These are phyloP conservation scores for Octomys mimax DNA, from an alignment of 2,797 vertebrate genomes.

Conservation along the genomic window DNA sequence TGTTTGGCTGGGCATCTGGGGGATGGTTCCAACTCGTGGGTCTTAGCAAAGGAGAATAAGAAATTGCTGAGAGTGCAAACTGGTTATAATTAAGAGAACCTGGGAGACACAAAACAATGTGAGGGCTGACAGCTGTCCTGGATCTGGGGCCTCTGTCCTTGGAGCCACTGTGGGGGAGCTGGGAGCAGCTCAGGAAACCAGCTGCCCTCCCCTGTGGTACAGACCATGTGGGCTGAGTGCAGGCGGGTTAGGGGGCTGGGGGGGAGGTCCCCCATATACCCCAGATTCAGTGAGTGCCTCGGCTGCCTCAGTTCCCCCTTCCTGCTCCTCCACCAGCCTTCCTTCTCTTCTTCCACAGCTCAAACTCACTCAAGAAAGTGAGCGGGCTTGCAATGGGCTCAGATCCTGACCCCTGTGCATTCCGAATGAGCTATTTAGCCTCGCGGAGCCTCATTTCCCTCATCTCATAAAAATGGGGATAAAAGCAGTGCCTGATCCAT, in stretches of 20 bases:
- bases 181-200: slow-evolving; percentile 13
- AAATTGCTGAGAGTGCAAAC: slow-evolving; percentile 72
- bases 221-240: not conserved
- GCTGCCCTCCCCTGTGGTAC: not conserved
- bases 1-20: not conserved
- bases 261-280: not conserved
- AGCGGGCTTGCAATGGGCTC: not conserved
- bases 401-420: not conserved
- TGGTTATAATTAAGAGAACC: slow-evolving; percentile 78
- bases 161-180: not conserved
- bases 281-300: not conserved
- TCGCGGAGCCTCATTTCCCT: not conserved
- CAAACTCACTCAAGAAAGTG: not conserved
- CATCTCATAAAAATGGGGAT: not conserved
- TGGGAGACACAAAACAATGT: slow-evolving; percentile 63
- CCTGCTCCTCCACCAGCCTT: not conserved
- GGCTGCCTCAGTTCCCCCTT: not conserved
- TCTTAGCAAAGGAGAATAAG: slow-evolving; percentile 51
- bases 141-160: slow-evolving; percentile 43
- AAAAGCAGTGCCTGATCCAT: not conserved
- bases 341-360: not conserved
- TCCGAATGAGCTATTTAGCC: not conserved
- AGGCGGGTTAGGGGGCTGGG: too few relatives aligned
- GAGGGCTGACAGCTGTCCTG: slow-evolving; percentile 64
- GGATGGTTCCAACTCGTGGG: slow-evolving; percentile 14